These are phyloP conservation scores for Pomacea canaliculata DNA, from an alignment of 2,888 invertebrate genomes.

Conservation along the genomic window DNA sequence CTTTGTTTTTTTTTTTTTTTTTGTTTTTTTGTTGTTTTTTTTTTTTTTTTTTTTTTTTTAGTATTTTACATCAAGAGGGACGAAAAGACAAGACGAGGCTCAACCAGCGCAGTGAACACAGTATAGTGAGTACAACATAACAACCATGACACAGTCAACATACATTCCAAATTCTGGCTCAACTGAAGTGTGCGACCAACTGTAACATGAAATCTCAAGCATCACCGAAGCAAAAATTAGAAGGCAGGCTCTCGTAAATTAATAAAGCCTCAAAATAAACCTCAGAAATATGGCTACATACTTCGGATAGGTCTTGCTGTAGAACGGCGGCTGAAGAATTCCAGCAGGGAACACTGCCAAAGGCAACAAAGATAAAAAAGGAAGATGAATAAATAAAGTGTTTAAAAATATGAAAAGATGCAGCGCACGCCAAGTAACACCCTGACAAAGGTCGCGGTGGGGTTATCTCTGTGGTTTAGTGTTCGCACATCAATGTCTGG, in stretches of 20 bases:
- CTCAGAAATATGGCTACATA: constrained; percentile 9
- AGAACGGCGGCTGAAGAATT: constrained; percentile 69
- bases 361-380: constrained; percentile 8
- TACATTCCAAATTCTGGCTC: no score
- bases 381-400: background rate
- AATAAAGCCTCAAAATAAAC: constrained; percentile 22
- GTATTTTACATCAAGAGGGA: background rate
- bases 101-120: no score
- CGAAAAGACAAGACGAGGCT: no score
- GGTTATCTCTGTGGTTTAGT: no score
- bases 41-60: constrained; percentile 4
- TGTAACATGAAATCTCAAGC: no score
- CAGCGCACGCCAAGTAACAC: background rate
- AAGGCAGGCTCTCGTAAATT: background rate
- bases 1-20: background rate
- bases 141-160: no score
- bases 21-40: constrained; percentile 14
- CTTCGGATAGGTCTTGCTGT: constrained; percentile 76
- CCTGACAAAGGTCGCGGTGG: no score
- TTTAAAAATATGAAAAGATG: background rate
- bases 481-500: no score
- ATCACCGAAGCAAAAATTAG: background rate
- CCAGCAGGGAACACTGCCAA: constrained; percentile 73
- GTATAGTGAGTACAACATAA: no score
- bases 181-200: no score